phyloP scores from a whole-genome alignment of 2,113 vertebrate genomes.

The Aythya baeri region DNA sequence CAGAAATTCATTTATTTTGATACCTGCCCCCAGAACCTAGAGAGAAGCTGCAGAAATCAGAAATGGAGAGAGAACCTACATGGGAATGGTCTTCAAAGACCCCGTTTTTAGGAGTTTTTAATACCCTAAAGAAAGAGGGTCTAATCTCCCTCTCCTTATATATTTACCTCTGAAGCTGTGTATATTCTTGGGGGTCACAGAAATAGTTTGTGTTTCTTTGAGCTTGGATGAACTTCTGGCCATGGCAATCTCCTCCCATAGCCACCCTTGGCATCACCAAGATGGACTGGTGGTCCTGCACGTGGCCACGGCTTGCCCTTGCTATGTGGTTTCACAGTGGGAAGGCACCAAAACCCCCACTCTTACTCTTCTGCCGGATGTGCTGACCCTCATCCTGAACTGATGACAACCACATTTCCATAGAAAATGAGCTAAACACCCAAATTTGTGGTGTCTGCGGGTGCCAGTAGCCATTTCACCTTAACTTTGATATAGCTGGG shows the following conservation, averaged over 20 bases:
- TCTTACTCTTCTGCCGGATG: not conserved
- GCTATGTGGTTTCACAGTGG: not conserved
- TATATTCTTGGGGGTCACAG: not conserved
- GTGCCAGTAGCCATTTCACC: not conserved
- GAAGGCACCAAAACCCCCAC: not conserved
- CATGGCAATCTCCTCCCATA: not conserved
- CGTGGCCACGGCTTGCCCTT: rapidly evolving
- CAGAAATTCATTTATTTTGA: not conserved
- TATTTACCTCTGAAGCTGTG: not conserved
- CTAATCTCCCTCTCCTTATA: not conserved
- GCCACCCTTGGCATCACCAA: not conserved
- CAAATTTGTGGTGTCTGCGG: not conserved
- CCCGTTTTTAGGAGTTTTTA: not conserved
- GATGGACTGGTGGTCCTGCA: not conserved
- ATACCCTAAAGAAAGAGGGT: not conserved
- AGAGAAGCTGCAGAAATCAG: not conserved
- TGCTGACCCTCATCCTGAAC: not conserved
- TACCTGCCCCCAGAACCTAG: rapidly evolving
- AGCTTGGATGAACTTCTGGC: not conserved
- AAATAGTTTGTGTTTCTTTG: not conserved
- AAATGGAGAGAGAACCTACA: not conserved
- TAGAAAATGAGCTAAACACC: not conserved
- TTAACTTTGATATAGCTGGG: not conserved
- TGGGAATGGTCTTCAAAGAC: not conserved
- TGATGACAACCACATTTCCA: not conserved